phyloP scores from a whole-genome alignment of 2,888 invertebrate species.

The Leptinotarsa juncta region DNA sequence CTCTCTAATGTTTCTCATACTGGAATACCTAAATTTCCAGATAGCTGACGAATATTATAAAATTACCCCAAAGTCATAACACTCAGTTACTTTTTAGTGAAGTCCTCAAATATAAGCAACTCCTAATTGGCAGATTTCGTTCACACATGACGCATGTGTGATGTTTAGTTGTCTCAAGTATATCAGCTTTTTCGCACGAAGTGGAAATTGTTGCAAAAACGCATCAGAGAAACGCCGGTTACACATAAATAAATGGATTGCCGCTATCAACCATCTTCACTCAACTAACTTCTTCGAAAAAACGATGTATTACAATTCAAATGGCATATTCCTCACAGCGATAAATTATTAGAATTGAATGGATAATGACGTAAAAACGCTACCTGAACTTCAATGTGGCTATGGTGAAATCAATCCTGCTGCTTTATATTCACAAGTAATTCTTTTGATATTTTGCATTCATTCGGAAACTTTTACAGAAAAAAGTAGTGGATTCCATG shows the following conservation, averaged over 20 bases:
- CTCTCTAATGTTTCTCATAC: too few species aligned
- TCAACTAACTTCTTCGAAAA: not conserved
- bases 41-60: too few species aligned
- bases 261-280: constrained; percentile 6
- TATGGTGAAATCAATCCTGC: not conserved
- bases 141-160: too few species aligned
- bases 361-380: constrained; percentile 13
- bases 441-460: constrained; percentile 14
- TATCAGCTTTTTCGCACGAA: not conserved
- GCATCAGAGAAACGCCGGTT: too few species aligned
- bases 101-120: too few species aligned
- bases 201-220: too few species aligned
- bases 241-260: too few species aligned
- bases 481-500: not conserved
- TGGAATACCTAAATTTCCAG: too few species aligned
- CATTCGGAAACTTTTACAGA: not conserved
- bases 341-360: constrained; percentile 25
- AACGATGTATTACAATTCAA: constrained; percentile 13
- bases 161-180: too few species aligned
- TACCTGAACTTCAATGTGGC: not conserved
- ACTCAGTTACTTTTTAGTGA: too few species aligned
- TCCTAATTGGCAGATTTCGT: too few species aligned
- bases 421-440: constrained; percentile 1
- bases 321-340: constrained; percentile 8
- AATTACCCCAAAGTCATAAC: too few species aligned